Evolutionary conservation across 2,888 invertebrate genomes (phyloP).

Genomic region (Torymus tubicola): DNA sequence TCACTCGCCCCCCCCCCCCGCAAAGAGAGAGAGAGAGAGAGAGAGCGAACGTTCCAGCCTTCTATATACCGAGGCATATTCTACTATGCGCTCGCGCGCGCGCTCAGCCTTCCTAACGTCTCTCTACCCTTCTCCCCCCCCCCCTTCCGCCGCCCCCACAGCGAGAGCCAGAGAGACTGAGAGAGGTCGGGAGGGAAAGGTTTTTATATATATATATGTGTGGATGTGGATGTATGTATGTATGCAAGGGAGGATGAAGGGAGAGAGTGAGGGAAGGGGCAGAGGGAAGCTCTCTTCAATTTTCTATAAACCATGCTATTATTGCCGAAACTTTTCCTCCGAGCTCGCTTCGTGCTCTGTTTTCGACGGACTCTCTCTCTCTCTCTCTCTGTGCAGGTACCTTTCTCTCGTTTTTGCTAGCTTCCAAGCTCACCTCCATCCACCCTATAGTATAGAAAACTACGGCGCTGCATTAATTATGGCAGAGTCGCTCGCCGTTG

Average conservation of each 20-base stretch:
- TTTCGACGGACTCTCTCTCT: slow-evolving; percentile 2
- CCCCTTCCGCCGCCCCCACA: slow-evolving; percentile 27
- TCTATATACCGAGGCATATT: slow-evolving; percentile 49
- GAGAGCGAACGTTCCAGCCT: slow-evolving; percentile 20
- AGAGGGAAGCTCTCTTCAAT: slow-evolving; percentile 62
- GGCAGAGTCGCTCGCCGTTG: no score
- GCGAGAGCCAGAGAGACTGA: no score
- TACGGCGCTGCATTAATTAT: no score
- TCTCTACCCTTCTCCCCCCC: slow-evolving; percentile 35
- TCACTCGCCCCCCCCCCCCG: slow-evolving; percentile 9
- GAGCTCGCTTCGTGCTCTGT: background rate
- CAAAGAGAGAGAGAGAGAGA: no score
- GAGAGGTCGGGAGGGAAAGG: no score
- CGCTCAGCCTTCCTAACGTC: slow-evolving; percentile 55
- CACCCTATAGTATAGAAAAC: no score
- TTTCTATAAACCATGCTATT: slow-evolving; percentile 66
- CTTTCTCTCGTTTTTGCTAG: no score
- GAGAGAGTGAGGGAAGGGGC: no score
- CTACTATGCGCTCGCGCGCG: slow-evolving; percentile 54
- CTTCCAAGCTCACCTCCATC: no score
- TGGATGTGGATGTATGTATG: slow-evolving; percentile 58
- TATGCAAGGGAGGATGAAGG: background rate
- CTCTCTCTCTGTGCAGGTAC: no score
- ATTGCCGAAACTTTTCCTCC: slow-evolving; percentile 59
- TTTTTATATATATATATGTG: slow-evolving; percentile 33